phyloP scores from a whole-genome alignment of 2,113 vertebrate genomes.

The Oreochromis tanganicae region DNA sequence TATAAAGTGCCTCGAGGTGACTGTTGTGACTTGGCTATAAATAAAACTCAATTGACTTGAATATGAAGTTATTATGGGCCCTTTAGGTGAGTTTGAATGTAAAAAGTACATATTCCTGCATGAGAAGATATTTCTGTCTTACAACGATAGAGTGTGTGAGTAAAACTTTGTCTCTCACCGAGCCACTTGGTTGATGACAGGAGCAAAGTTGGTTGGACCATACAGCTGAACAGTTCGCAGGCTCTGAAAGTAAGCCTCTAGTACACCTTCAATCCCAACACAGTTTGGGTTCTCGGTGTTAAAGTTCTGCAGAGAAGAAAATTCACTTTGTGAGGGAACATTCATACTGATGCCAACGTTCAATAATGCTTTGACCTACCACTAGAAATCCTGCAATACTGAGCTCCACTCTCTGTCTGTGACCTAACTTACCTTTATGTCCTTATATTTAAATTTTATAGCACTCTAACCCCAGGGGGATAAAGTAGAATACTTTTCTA shows the following conservation, averaged over 20 bases:
- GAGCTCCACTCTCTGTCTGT: neutral
- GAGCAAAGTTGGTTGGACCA: conserved; percentile 87
- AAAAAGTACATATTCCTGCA: neutral
- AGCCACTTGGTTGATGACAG: conserved; percentile 88
- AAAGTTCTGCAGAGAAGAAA: conserved; percentile 70
- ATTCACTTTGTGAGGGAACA: neutral
- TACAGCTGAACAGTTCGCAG: conserved; percentile 86
- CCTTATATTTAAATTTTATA: neutral
- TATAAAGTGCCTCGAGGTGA: neutral
- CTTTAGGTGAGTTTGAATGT: neutral
- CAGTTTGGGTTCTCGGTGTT: conserved; percentile 85
- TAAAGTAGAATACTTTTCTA: neutral
- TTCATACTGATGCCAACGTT: neutral
- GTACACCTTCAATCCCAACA: conserved; percentile 81
- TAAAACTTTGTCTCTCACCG: conserved; percentile 69
- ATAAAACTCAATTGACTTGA: neutral
- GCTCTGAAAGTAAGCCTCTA: conserved; percentile 88
- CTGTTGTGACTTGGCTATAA: neutral
- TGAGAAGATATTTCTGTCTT: neutral
- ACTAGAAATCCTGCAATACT: neutral
- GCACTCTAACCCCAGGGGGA: neutral
- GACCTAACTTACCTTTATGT: neutral
- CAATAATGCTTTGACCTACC: neutral
- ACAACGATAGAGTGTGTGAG: neutral
- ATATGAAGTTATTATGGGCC: neutral